Evolutionary conservation across 2,797 vertebrate species (phyloP).

Genomic region (Podarcis siculus): DNA sequence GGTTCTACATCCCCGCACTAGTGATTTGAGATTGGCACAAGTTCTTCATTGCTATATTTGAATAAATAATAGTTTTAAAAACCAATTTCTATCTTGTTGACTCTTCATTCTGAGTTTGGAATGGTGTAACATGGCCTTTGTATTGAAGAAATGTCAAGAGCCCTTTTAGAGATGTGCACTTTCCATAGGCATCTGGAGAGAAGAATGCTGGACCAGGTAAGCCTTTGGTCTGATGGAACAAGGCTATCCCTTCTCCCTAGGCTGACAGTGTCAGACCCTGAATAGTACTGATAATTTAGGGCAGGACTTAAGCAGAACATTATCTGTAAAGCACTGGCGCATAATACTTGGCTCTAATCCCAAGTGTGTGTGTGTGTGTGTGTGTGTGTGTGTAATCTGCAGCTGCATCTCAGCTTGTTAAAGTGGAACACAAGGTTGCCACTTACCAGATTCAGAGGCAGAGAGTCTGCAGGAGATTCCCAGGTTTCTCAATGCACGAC

Average conservation of each 20-base stretch:
- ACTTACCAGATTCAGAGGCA: slow-evolving; percentile 18
- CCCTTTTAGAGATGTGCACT: background rate
- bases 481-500: background rate
- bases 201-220: background rate
- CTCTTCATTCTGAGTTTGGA: no score
- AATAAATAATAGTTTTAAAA: no score
- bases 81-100: no score
- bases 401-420: background rate
- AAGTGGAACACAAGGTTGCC: background rate
- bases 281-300: slow-evolving; percentile 1
- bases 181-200: background rate
- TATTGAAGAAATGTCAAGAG: background rate
- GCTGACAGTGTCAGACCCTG: background rate
- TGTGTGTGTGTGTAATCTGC: background rate
- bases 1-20: no score
- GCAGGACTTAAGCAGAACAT: slow-evolving; percentile 14
- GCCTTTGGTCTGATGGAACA: background rate
- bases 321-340: slow-evolving; percentile 8
- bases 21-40: no score
- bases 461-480: background rate
- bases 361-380: slow-evolving; percentile 14
- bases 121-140: background rate
- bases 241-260: background rate
- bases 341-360: slow-evolving; percentile 19
- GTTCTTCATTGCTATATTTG: no score